Percentiles rank a stretch among this genome's conserved stretches.
These are phyloP conservation scores for Globicephala melas DNA, from an alignment of 2,113 vertebrate species.

Conservation along the genomic window DNA sequence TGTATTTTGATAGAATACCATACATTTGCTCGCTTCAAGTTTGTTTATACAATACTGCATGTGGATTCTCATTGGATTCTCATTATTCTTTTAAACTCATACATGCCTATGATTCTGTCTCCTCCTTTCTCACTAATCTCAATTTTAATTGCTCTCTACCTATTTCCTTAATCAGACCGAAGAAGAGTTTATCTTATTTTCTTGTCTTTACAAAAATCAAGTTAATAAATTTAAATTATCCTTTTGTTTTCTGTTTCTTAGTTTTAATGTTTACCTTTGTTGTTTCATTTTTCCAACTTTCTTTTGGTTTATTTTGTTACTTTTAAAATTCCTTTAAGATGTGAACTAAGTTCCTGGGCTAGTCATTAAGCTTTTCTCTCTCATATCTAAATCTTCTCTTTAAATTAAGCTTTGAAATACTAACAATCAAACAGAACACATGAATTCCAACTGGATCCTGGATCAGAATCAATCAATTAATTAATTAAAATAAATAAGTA, in stretches of 20 bases:
- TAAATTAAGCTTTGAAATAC: neutral
- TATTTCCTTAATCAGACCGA: neutral
- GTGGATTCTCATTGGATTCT: neutral
- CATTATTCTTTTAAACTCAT: neutral
- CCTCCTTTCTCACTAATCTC: neutral
- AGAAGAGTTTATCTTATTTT: neutral
- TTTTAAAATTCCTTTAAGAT: conserved; percentile 29
- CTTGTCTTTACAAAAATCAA: conserved; percentile 1
- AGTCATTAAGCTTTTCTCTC: neutral
- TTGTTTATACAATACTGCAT: neutral
- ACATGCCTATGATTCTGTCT: neutral
- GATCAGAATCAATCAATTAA: neutral
- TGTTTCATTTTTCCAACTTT: neutral
- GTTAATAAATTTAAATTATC: neutral
- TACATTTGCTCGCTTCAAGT: neutral
- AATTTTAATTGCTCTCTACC: neutral
- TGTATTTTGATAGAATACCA: neutral
- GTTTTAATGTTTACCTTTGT: neutral
- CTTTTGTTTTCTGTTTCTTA: neutral
- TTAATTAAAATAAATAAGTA: neutral
- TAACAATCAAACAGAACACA: neutral
- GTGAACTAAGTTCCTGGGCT: neutral
- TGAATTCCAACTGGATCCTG: neutral
- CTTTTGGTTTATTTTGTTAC: neutral
- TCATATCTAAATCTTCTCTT: neutral